Conservation (phyloP, 2,888 invertebrate genomes). For the Morpho achilles region DNA sequence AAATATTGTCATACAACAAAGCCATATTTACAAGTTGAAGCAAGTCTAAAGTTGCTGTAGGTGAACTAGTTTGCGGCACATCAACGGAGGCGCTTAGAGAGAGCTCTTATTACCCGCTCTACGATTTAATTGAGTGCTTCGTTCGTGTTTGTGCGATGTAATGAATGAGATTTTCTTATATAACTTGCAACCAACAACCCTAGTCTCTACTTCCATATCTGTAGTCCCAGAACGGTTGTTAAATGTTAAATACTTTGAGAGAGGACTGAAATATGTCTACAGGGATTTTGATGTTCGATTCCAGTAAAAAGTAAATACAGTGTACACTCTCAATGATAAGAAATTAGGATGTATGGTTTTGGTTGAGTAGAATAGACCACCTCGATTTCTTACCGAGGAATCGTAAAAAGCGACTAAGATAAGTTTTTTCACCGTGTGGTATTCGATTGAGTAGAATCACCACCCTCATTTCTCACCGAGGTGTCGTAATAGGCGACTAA, state of each 20-base stretch:
- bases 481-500: too few relatives aligned
- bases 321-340: too few relatives aligned
- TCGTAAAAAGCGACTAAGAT: too few relatives aligned
- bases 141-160: slow-evolving; percentile 28
- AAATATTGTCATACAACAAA: background rate
- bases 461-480: too few relatives aligned
- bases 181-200: slow-evolving; percentile 12
- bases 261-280: too few relatives aligned
- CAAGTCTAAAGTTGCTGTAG: slow-evolving; percentile 22
- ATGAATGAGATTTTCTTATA: slow-evolving; percentile 30
- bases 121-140: slow-evolving; percentile 42
- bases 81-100: slow-evolving; percentile 30
- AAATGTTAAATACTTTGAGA: background rate
- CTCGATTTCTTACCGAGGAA: too few relatives aligned
- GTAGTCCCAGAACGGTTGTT: background rate
- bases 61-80: slow-evolving; percentile 31
- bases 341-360: too few relatives aligned
- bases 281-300: too few relatives aligned
- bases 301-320: too few relatives aligned
- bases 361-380: too few relatives aligned
- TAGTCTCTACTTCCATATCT: background rate
- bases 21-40: background rate
- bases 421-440: too few relatives aligned
- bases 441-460: too few relatives aligned
- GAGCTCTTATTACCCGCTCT: slow-evolving; percentile 38